phyloP scores from a whole-genome alignment of 2,113 vertebrate genomes.

The Corvus cornix region DNA sequence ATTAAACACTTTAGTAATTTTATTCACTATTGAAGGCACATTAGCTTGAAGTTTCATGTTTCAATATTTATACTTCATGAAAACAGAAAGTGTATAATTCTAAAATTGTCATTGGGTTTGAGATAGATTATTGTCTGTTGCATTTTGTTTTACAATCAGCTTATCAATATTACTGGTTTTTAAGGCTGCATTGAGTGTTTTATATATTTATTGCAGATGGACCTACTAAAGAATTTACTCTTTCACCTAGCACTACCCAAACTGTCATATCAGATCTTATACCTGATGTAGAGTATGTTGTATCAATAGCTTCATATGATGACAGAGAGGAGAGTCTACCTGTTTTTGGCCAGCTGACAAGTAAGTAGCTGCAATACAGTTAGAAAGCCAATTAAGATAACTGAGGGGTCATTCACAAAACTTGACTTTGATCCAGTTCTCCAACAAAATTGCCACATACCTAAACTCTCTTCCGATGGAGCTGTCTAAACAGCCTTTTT shows the following conservation, averaged over 20 bases:
- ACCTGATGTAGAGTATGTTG: conserved; percentile 85
- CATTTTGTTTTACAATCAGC: neutral
- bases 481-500: neutral
- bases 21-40: neutral
- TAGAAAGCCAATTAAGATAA: neutral
- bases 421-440: neutral
- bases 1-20: neutral
- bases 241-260: conserved; percentile 82
- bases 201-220: conserved; percentile 79
- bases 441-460: neutral
- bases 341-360: conserved; percentile 89
- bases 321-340: conserved; percentile 87
- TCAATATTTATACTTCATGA: neutral
- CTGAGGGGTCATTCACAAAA: neutral
- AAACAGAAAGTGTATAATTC: neutral
- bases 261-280: conserved; percentile 85
- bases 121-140: neutral
- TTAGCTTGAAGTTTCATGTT: neutral
- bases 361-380: conserved; percentile 77
- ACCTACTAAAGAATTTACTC: conserved; percentile 83
- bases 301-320: conserved; percentile 83
- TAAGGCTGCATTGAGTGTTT: neutral
- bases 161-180: neutral
- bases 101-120: neutral
- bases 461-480: neutral